Conservation (phyloP, 2,797 vertebrate species). For the Zalophus californianus region DNA sequence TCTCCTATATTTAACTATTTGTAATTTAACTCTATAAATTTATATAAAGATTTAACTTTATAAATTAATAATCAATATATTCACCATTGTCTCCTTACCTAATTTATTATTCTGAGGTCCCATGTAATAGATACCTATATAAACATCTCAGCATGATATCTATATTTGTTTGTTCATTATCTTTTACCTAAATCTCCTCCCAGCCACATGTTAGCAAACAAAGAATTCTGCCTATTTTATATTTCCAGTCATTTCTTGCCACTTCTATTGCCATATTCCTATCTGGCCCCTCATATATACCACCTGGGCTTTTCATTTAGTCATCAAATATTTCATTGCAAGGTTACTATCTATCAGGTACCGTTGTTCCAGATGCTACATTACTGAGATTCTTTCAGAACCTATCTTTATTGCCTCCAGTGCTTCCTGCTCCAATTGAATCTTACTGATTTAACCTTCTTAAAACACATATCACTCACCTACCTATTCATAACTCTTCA, state of each 20-base stretch:
- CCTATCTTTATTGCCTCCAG: neutral
- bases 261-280: neutral
- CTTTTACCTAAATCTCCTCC: neutral
- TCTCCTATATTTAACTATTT: neutral
- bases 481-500: conserved; percentile 3
- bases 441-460: neutral
- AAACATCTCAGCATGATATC: neutral
- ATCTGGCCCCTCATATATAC: neutral
- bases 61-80: neutral
- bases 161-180: neutral
- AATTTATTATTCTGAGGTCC: neutral
- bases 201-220: neutral
- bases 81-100: neutral
- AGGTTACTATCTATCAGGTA: neutral
- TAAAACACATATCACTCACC: neutral
- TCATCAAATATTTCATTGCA: neutral
- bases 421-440: neutral
- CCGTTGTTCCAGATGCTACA: neutral
- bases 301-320: neutral
- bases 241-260: neutral
- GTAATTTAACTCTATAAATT: neutral
- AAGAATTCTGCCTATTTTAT: neutral
- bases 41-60: neutral
- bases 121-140: neutral
- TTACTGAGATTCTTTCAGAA: neutral